A percentile compares a stretch with the other conserved stretches of the same genome.
phyloP scores from a whole-genome alignment of 2,888 invertebrate genomes.

The Zygothrica quintamaculata region DNA sequence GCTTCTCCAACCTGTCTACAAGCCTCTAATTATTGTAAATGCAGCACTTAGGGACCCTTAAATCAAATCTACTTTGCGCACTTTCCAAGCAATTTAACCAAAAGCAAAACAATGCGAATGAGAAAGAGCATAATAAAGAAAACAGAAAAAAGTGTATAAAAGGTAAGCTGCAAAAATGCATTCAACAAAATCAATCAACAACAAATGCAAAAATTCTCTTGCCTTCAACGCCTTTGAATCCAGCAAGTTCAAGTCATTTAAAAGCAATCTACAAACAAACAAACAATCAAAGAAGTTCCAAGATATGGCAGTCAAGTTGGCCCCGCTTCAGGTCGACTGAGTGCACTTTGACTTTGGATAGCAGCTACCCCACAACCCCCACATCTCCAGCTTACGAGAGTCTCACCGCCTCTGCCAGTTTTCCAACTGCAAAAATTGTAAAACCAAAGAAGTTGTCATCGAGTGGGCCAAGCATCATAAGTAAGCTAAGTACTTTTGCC shows the following conservation, averaged over 20 bases:
- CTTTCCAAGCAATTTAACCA: slow-evolving; percentile 73
- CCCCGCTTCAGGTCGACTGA: slow-evolving; percentile 53
- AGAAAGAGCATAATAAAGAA: slow-evolving; percentile 20
- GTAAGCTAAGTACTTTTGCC: slow-evolving; percentile 76
- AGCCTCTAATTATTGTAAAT: slow-evolving; percentile 4
- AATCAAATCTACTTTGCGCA: slow-evolving; percentile 72
- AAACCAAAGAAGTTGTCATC: slow-evolving; percentile 54
- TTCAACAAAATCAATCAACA: slow-evolving; percentile 71
- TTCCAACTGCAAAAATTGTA: slow-evolving; percentile 2
- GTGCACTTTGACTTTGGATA: slow-evolving; percentile 59
- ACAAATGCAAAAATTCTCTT: slow-evolving; percentile 24
- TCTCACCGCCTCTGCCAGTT: slow-evolving; percentile 10
- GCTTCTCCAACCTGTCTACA: neutral
- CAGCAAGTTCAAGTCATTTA: slow-evolving; percentile 74
- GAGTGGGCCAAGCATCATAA: slow-evolving; percentile 78
- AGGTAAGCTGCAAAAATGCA: slow-evolving; percentile 15
- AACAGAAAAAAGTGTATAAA: slow-evolving; percentile 12
- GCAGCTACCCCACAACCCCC: slow-evolving; percentile 22
- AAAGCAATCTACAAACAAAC: slow-evolving; percentile 72
- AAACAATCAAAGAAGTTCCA: slow-evolving; percentile 52
- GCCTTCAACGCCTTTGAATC: slow-evolving; percentile 44
- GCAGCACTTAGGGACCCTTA: slow-evolving; percentile 5
- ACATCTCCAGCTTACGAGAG: no score
- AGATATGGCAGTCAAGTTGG: slow-evolving; percentile 53
- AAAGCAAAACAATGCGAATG: slow-evolving; percentile 50